Percentiles rank a stretch among this genome's conserved stretches.
Evolutionary conservation across 2,888 invertebrate species (phyloP).

Genomic region (Trilocha varians): DNA sequence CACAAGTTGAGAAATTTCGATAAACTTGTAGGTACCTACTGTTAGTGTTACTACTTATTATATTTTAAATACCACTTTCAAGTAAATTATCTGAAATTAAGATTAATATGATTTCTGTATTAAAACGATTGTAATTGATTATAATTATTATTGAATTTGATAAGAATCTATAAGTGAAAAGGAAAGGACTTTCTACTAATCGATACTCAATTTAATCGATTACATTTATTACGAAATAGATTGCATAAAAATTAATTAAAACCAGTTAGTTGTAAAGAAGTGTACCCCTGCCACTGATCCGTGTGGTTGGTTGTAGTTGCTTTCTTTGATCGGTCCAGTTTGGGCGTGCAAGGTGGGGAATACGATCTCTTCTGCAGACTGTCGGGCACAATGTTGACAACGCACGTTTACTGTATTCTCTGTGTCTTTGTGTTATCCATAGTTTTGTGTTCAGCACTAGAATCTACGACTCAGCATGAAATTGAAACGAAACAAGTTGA

Average conservation of each 20-base stretch:
- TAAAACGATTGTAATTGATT: neutral
- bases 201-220: neutral
- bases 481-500: slow-evolving; percentile 35
- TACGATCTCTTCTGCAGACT: slow-evolving; percentile 22
- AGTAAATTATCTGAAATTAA: too few relatives aligned
- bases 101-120: too few relatives aligned
- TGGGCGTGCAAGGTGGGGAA: slow-evolving; percentile 20
- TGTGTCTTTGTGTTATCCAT: slow-evolving; percentile 22
- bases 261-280: neutral
- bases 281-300: neutral
- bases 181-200: neutral
- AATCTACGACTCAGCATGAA: slow-evolving; percentile 16
- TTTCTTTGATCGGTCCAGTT: neutral
- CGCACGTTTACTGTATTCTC: slow-evolving; percentile 26
- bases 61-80: too few relatives aligned
- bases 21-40: too few relatives aligned
- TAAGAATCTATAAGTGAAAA: neutral
- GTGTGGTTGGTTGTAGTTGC: neutral
- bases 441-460: slow-evolving; percentile 20
- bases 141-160: neutral
- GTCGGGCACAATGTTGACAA: slow-evolving; percentile 48
- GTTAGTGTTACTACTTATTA: too few relatives aligned
- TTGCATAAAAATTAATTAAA: neutral
- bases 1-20: too few relatives aligned
- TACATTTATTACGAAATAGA: neutral